phyloP scores from a whole-genome alignment of 1,140 invertebrate species.

The Pissodes strobi region DNA sequence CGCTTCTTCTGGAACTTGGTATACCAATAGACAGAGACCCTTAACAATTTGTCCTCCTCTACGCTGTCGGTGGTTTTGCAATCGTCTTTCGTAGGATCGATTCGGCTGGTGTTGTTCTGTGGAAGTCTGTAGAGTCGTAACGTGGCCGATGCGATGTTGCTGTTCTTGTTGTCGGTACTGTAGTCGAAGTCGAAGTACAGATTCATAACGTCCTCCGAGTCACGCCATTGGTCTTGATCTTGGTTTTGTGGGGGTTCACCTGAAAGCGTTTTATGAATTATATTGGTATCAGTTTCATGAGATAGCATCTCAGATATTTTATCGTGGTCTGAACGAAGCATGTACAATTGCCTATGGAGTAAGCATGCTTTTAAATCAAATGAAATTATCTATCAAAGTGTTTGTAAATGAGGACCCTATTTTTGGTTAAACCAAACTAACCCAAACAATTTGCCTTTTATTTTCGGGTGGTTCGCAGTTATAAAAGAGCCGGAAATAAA shows the following conservation, averaged over 20 bases:
- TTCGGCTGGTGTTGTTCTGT: slow-evolving; percentile 52
- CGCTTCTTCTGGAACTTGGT: slow-evolving; percentile 61
- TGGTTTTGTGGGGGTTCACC: slow-evolving; percentile 62
- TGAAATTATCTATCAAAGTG: too few species aligned
- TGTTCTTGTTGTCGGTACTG: slow-evolving; percentile 56
- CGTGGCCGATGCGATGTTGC: slow-evolving; percentile 60
- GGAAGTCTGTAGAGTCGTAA: slow-evolving; percentile 62
- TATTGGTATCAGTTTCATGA: too few species aligned
- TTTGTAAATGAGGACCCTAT: too few species aligned
- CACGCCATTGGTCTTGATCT: slow-evolving; percentile 60
- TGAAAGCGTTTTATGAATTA: too few species aligned
- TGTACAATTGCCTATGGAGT: too few species aligned
- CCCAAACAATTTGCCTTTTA: too few species aligned
- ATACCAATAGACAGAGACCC: slow-evolving; percentile 67
- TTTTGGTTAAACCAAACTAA: too few species aligned
- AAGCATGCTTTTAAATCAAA: too few species aligned
- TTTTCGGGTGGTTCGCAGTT: too few species aligned
- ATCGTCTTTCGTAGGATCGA: slow-evolving; percentile 28
- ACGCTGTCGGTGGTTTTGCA: slow-evolving; percentile 48
- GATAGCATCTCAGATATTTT: too few species aligned
- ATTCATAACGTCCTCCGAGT: slow-evolving; percentile 60
- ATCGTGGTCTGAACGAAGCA: too few species aligned
- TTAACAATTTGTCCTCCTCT: slow-evolving; percentile 62
- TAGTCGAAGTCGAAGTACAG: slow-evolving; percentile 62
- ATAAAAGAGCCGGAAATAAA: too few species aligned